Conservation (phyloP, 2,888 invertebrate genomes). For the Rhodophaea formosa region DNA sequence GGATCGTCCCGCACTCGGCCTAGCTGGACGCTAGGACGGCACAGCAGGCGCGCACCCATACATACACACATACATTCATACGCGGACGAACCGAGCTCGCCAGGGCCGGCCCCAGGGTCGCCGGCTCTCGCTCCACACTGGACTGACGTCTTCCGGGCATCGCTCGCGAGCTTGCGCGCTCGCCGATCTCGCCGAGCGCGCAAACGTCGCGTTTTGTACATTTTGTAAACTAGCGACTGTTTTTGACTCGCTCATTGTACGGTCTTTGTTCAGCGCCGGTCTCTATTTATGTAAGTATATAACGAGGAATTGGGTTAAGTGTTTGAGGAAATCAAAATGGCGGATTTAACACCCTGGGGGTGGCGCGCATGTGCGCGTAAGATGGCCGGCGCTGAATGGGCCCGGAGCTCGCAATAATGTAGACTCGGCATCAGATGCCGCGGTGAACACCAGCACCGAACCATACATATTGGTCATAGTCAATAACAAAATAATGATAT, state of each 20-base stretch:
- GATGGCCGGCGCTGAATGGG: slow-evolving; percentile 55
- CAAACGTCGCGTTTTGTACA: slow-evolving; percentile 51
- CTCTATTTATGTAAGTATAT: slow-evolving; percentile 21
- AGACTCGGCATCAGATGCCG: slow-evolving; percentile 65
- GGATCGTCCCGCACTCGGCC: slow-evolving; percentile 62
- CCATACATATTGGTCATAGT: slow-evolving; percentile 74
- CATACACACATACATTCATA: slow-evolving; percentile 44
- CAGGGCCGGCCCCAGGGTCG: slow-evolving; percentile 27
- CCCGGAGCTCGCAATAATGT: slow-evolving; percentile 63
- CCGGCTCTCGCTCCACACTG: slow-evolving; percentile 24
- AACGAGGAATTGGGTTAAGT: slow-evolving; percentile 69
- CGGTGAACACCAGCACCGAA: slow-evolving; percentile 36
- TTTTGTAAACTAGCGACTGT: slow-evolving; percentile 60
- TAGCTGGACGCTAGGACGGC: slow-evolving; percentile 77
- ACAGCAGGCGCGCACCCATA: slow-evolving; percentile 79
- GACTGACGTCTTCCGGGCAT: slow-evolving; percentile 40
- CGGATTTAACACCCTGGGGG: slow-evolving; percentile 39
- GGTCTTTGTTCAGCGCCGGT: slow-evolving; percentile 60
- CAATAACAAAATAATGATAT: slow-evolving; percentile 77
- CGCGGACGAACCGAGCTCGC: slow-evolving; percentile 37
- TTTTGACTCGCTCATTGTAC: slow-evolving; percentile 49
- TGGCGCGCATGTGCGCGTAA: slow-evolving; percentile 64
- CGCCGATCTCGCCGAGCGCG: slow-evolving; percentile 13
- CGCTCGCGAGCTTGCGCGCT: slow-evolving; percentile 18
- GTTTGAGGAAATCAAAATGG: slow-evolving; percentile 72